phyloP scores from a whole-genome alignment of 2,797 vertebrate species.

The Brachyrhaphis roseni region DNA sequence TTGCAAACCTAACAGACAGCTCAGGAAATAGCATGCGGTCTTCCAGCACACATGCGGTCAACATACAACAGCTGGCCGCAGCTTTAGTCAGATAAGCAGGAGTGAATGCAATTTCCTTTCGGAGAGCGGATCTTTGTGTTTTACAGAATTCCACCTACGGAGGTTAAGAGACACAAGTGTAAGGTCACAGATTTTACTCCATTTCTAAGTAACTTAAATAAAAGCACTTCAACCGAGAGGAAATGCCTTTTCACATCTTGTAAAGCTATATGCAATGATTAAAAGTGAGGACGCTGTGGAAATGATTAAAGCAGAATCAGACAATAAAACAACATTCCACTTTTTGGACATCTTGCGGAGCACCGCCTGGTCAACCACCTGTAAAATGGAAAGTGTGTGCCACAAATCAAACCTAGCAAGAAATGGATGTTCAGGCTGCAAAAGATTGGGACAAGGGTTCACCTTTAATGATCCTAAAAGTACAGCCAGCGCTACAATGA shows the following conservation, averaged over 20 bases:
- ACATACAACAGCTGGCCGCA: constrained; percentile 67
- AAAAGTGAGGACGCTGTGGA: not conserved
- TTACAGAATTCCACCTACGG: constrained; percentile 8
- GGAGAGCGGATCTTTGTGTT: constrained; percentile 11
- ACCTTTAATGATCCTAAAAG: not conserved
- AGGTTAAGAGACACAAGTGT: not conserved
- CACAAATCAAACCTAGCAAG: not conserved
- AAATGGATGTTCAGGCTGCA: not conserved
- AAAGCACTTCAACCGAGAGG: not conserved
- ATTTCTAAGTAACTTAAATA: not conserved
- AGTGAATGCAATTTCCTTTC: constrained; percentile 58
- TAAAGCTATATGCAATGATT: not conserved
- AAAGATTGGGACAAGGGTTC: not conserved
- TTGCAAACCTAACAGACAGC: constrained; percentile 55
- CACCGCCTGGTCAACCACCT: not conserved
- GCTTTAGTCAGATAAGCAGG: constrained; percentile 52
- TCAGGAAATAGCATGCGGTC: constrained; percentile 71
- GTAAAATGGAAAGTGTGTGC: not conserved
- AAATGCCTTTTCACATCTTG: not conserved
- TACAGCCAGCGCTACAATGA: not conserved
- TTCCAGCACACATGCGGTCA: constrained; percentile 45
- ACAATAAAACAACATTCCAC: not conserved
- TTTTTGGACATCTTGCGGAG: not conserved
- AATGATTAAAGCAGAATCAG: not conserved
- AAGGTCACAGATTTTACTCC: not conserved